These are phyloP conservation scores for Rotaria macrura DNA, from an alignment of 2,888 invertebrate genomes.

Conservation along the genomic window DNA sequence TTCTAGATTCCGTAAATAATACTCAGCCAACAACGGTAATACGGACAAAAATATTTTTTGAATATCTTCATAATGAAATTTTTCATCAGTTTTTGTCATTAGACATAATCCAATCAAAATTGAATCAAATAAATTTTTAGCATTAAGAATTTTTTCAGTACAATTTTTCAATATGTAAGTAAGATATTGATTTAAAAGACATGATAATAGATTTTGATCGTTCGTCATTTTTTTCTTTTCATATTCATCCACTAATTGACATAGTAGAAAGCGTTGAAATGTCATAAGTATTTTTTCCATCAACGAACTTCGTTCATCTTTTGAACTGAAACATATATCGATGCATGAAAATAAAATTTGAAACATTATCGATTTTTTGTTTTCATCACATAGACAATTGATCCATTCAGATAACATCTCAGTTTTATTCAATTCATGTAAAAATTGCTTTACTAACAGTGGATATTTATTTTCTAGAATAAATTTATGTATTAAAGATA, in stretches of 20 bases:
- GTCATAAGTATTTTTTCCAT: background rate
- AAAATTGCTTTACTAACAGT: background rate
- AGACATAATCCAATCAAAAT: background rate
- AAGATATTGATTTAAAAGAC: background rate
- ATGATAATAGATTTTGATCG: background rate
- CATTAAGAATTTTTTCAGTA: background rate
- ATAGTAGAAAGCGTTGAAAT: background rate
- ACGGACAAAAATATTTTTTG: background rate
- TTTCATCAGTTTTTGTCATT: background rate
- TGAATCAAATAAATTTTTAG: background rate
- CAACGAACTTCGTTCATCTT: background rate
- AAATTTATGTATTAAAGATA: background rate
- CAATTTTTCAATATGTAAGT: background rate
- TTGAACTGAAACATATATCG: background rate
- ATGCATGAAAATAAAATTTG: background rate
- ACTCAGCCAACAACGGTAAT: background rate
- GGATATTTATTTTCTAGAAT: background rate
- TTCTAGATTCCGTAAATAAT: background rate
- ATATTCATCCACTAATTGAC: background rate
- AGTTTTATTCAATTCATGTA: background rate
- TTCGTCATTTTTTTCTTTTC: background rate
- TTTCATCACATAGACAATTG: background rate
- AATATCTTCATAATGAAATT: background rate
- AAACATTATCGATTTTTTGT: background rate
- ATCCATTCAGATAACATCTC: background rate